Percentiles rank a stretch among this genome's conserved stretches.
These are phyloP conservation scores for Palaemon carinicauda DNA, from an alignment of 1,140 invertebrate species.

Conservation along the genomic window DNA sequence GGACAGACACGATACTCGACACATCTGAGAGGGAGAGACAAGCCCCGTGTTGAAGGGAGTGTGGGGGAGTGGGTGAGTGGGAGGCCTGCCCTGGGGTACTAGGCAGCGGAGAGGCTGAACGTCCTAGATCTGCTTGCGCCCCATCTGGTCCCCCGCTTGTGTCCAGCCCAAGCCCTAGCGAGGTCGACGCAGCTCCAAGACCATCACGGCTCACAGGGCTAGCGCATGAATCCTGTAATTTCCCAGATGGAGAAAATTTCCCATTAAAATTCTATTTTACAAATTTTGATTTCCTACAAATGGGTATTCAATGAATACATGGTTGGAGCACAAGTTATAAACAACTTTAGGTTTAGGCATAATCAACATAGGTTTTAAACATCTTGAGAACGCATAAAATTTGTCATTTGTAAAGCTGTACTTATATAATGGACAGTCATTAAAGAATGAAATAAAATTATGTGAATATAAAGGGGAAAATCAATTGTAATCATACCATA, in stretches of 20 bases:
- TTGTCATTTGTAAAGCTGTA: too few species aligned
- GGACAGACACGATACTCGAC: slow-evolving; percentile 50
- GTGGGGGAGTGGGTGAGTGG: slow-evolving; percentile 46
- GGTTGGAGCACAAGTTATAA: too few species aligned
- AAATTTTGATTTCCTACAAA: too few species aligned
- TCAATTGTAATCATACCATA: too few species aligned
- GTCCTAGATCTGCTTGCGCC: slow-evolving; percentile 35
- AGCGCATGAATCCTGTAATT: slow-evolving; percentile 37
- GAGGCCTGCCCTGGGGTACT: slow-evolving; percentile 53
- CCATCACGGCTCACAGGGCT: slow-evolving; percentile 50
- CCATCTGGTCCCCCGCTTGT: slow-evolving; percentile 25
- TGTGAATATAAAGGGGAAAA: too few species aligned
- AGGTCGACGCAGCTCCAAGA: slow-evolving; percentile 35
- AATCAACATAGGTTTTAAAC: too few species aligned
- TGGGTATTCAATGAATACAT: too few species aligned
- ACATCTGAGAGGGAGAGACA: slow-evolving; percentile 49
- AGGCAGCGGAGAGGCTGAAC: slow-evolving; percentile 37
- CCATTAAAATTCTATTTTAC: too few species aligned
- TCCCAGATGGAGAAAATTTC: background rate
- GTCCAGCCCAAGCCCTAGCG: slow-evolving; percentile 46
- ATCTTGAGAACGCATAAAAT: too few species aligned
- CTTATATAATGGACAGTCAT: too few species aligned
- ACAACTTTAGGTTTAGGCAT: too few species aligned
- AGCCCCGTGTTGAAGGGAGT: slow-evolving; percentile 47
- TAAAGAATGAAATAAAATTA: too few species aligned